Evolutionary conservation across 1,140 invertebrate genomes (phyloP).

Genomic region (Whitmania pigra): DNA sequence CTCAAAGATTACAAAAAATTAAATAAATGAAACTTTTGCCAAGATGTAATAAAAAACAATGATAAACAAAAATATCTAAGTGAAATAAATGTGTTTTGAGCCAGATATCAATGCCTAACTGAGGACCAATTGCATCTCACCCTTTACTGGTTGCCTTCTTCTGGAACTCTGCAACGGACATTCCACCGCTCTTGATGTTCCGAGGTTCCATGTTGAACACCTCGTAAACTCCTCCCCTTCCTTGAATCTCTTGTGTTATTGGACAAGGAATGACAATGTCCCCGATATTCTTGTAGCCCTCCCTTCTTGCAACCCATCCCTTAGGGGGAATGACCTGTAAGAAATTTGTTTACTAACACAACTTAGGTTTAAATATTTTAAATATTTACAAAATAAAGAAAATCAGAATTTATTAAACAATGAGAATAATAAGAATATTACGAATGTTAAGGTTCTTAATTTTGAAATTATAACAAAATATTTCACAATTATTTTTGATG

Average conservation of each 20-base stretch:
- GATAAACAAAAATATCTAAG: too few species aligned
- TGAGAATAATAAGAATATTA: not conserved
- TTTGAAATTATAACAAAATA: not conserved
- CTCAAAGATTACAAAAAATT: too few species aligned
- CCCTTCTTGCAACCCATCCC: constrained; percentile 76
- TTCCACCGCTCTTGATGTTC: constrained; percentile 62
- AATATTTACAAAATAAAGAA: not conserved
- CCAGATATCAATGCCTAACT: too few species aligned
- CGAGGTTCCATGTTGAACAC: constrained; percentile 60
- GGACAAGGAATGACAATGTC: constrained; percentile 75
- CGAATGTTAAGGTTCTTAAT: not conserved
- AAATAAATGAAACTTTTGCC: too few species aligned
- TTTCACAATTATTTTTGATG: not conserved
- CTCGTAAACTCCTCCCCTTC: constrained; percentile 68
- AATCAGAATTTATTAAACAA: not conserved
- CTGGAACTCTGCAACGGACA: constrained; percentile 77
- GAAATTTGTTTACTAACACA: constrained; percentile 8
- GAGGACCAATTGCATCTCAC: constrained; percentile 30
- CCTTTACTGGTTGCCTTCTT: constrained; percentile 57
- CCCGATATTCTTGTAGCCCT: constrained; percentile 59
- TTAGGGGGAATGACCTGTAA: constrained; percentile 71
- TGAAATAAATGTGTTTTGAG: too few species aligned
- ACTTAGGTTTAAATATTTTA: too few species aligned
- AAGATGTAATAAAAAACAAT: too few species aligned
- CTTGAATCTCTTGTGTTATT: constrained; percentile 73